Base-by-base conservation (phyloP, 1,140 invertebrate genomes). In the Brachionus plicatilis region DNA sequence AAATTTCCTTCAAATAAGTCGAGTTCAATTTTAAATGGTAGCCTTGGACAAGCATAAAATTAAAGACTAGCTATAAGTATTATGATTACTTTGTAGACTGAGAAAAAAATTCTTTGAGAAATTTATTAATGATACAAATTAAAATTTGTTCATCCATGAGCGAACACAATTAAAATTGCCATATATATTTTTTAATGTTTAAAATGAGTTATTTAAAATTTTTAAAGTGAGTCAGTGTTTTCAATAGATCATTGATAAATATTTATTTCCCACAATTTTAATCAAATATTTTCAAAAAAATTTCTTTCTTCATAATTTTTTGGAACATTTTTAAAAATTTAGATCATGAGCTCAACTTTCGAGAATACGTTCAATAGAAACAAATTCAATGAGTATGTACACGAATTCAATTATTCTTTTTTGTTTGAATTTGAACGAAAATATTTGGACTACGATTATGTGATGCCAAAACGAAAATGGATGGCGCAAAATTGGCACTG, bases 401-500 rank as follows among this genome's bases (percentile, higher is more conserved):
- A 33, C 20, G 72, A 76, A 8, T 76, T 27, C 24, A 82, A 82
- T 82, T 60, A 82, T 68, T 65, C 79, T 37, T 60, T 82, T 65
- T 6, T 60, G 12, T 82, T 82, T 12, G 43, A 82, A 65, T 65
- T 82, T 45, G 79, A 82, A 37, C 7, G 20, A 45, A 82, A 82
- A 65, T 82, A 82, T 45, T 45, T 82, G 1, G 24, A 60, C 4
- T 60, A 29, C 37, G 53, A 68, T 17, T 82, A 65, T 37, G 79
- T 82, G 7, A 12, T 33, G 24, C 41, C 24, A 68, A 84, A 50
- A 84, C 14, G 43, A 2, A n/a, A 24, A 84, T 99, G 96, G 95
- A 98, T 99, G 95, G 92, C 93, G 50, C 92, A 95, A 85, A 95
- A 98, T 90, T 99, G 96, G 96, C 94, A 94, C 56, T 93, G 94